These are phyloP conservation scores for Osmerus mordax DNA, from an alignment of 2,113 vertebrate genomes.

Conservation along the genomic window DNA sequence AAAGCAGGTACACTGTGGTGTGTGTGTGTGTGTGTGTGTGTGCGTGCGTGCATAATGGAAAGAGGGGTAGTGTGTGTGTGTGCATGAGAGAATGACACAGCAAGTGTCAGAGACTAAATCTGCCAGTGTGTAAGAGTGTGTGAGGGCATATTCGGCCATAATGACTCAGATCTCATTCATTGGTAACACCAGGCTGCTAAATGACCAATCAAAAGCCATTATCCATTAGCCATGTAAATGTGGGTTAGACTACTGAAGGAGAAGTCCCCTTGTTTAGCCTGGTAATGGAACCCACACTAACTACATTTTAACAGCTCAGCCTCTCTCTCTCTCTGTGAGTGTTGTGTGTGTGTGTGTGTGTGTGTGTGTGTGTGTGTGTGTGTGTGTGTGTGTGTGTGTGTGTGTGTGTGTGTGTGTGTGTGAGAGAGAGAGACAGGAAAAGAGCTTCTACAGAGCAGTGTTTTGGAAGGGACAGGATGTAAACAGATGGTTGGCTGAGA, in stretches of 20 bases:
- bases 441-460: too few relatives aligned
- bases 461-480: too few relatives aligned
- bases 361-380: neutral
- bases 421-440: neutral
- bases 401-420: constrained; percentile 11
- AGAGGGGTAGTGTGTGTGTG: neutral
- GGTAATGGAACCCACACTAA: constrained; percentile 60
- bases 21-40: constrained; percentile 47
- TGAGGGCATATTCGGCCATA: constrained; percentile 54
- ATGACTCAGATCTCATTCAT: constrained; percentile 68
- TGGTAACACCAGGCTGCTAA: constrained; percentile 66
- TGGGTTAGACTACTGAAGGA: constrained; percentile 59
- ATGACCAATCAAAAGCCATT: constrained; percentile 73
- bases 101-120: constrained; percentile 54
- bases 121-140: constrained; percentile 52
- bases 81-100: constrained; percentile 38
- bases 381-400: too few relatives aligned
- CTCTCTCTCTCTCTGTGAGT: constrained; percentile 9
- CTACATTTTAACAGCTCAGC: constrained; percentile 40
- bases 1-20: constrained; percentile 48
- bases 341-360: constrained; percentile 19
- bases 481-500: too few relatives aligned
- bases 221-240: constrained; percentile 72
- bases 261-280: constrained; percentile 62
- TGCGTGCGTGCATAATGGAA: constrained; percentile 7